A percentile compares a stretch with the other conserved stretches of the same genome.
These are phyloP conservation scores for Aphis craccivora DNA, from an alignment of 1,140 invertebrate species.

Conservation along the genomic window DNA sequence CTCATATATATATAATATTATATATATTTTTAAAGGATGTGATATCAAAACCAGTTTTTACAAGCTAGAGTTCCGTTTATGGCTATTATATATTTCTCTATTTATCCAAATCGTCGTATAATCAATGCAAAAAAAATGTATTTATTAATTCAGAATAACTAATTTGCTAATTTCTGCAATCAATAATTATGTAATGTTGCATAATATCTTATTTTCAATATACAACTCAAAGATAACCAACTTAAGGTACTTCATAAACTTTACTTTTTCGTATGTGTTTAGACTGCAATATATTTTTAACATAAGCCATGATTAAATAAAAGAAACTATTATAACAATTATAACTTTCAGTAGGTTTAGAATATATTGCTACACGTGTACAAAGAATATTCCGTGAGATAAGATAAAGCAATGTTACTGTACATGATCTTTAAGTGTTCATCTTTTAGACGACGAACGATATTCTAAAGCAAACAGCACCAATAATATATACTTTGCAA, in stretches of 20 bases:
- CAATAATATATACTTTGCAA: not conserved
- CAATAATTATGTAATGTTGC: not conserved
- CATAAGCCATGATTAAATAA: not conserved
- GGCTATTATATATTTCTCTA: conserved; percentile 5
- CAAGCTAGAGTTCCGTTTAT: not conserved
- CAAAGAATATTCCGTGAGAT: not conserved
- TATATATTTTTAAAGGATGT: not conserved
- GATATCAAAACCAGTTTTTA: conserved; percentile 14
- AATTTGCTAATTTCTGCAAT: not conserved
- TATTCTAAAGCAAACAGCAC: not conserved
- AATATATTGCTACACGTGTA: not conserved
- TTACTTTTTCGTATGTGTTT: not conserved
- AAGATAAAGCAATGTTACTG: not conserved
- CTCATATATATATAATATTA: not conserved
- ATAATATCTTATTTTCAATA: not conserved
- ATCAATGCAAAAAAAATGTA: not conserved
- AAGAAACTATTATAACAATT: not conserved
- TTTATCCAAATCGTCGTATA: not conserved
- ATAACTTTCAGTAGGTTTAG: not conserved
- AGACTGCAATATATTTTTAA: not conserved
- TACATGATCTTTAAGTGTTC: not conserved
- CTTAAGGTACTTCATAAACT: not conserved
- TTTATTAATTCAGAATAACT: conserved; percentile 20
- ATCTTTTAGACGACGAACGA: not conserved
- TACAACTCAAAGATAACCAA: not conserved